A percentile compares a stretch with the other conserved stretches of the same genome.
These are phyloP conservation scores for Tigriopus californicus DNA, from an alignment of 2,888 invertebrate genomes.

Conservation along the genomic window DNA sequence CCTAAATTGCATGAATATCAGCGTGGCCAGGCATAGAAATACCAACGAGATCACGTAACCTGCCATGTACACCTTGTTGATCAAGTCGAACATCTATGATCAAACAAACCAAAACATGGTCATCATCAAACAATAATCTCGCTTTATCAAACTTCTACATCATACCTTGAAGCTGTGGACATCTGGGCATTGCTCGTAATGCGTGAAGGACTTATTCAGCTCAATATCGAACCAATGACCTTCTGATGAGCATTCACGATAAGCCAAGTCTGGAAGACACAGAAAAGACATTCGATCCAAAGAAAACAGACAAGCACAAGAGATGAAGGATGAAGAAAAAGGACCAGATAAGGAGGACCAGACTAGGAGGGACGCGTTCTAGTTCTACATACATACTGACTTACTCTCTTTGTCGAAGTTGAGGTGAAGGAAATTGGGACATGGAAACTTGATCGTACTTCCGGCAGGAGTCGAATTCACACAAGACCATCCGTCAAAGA, in stretches of 20 bases:
- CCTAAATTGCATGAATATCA: slow-evolving; percentile 69
- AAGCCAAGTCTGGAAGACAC: not conserved
- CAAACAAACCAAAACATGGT: too few species aligned
- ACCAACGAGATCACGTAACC: slow-evolving; percentile 75
- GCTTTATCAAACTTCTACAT: not conserved
- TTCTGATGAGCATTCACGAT: not conserved
- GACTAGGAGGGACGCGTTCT: too few species aligned
- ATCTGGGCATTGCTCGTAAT: not conserved
- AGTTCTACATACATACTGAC: too few species aligned
- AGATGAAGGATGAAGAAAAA: not conserved
- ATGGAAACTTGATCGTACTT: slow-evolving; percentile 24
- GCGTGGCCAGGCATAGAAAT: slow-evolving; percentile 58
- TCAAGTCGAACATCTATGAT: slow-evolving; percentile 29
- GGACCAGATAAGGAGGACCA: too few species aligned
- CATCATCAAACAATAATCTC: too few species aligned
- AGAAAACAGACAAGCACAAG: too few species aligned
- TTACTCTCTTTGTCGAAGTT: slow-evolving; percentile 24
- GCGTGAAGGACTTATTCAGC: not conserved
- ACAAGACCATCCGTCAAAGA: slow-evolving; percentile 31
- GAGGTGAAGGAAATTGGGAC: slow-evolving; percentile 24
- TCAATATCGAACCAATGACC: not conserved
- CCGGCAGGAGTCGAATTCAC: slow-evolving; percentile 30
- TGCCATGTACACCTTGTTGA: slow-evolving; percentile 58
- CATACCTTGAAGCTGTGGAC: slow-evolving; percentile 17
- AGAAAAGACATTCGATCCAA: not conserved